phyloP scores from a whole-genome alignment of 2,888 invertebrate genomes.

The Stenoptilia bipunctidactyla region DNA sequence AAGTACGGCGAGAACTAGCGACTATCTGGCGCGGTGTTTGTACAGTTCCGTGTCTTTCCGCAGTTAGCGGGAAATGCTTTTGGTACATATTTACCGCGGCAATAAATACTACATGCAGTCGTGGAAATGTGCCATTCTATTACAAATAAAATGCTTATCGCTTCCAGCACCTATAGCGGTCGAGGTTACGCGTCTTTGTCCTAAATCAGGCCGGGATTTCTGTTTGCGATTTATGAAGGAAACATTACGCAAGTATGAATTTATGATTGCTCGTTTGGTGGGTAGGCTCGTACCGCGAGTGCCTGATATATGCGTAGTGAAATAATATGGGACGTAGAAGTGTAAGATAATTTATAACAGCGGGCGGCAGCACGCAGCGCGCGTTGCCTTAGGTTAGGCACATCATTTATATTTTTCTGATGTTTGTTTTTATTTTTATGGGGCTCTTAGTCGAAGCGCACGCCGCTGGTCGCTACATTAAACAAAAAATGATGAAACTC shows the following conservation, averaged over 20 bases:
- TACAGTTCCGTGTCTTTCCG: constrained; percentile 26
- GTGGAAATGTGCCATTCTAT: constrained; percentile 1
- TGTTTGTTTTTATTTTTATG: constrained; percentile 60
- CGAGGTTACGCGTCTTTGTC: no score
- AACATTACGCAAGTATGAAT: constrained; percentile 36
- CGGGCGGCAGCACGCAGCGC: constrained; percentile 40
- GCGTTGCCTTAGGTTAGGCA: constrained; percentile 58
- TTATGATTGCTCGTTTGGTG: constrained; percentile 52
- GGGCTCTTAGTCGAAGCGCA: constrained; percentile 36
- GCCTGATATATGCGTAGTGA: constrained; percentile 55
- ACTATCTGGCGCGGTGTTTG: constrained; percentile 20
- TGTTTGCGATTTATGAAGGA: neutral
- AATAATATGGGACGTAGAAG: constrained; percentile 57
- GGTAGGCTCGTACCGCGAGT: constrained; percentile 43
- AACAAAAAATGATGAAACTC: constrained; percentile 64
- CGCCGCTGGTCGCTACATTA: constrained; percentile 36
- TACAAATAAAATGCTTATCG: neutral
- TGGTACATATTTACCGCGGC: constrained; percentile 11
- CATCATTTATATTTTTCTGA: constrained; percentile 67
- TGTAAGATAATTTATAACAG: constrained; percentile 61
- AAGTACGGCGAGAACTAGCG: constrained; percentile 12
- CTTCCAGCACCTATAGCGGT: no score
- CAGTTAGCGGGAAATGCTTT: constrained; percentile 31
- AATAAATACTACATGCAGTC: constrained; percentile 7
- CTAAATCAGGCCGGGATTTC: neutral